Evolutionary conservation across 2,888 invertebrate species (phyloP).

Genomic region (Meta bourneti): DNA sequence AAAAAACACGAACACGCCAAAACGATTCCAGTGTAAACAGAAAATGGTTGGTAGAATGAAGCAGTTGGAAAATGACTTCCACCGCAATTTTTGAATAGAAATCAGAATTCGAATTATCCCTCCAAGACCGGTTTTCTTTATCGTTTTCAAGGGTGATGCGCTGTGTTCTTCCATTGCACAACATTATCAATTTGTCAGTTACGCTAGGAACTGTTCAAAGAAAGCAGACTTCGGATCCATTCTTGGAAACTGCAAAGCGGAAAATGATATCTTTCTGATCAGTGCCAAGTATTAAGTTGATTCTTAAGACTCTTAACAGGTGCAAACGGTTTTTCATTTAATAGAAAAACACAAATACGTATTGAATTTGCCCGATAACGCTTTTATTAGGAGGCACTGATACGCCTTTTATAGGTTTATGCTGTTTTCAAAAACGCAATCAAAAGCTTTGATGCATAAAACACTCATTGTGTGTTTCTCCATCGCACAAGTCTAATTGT

Average conservation of each 20-base stretch:
- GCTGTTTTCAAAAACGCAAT: too few relatives aligned
- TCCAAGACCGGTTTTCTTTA: slow-evolving; percentile 29
- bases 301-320: too few relatives aligned
- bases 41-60: neutral
- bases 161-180: neutral
- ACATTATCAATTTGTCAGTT: slow-evolving; percentile 30
- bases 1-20: neutral
- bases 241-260: slow-evolving; percentile 2
- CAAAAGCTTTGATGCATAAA: too few relatives aligned
- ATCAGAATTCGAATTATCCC: neutral
- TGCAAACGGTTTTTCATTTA: too few relatives aligned
- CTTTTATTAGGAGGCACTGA: too few relatives aligned
- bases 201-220: slow-evolving; percentile 2
- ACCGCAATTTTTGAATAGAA: neutral
- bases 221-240: neutral
- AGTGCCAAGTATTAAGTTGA: too few relatives aligned
- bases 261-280: neutral
- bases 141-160: neutral
- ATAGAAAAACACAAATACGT: too few relatives aligned
- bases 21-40: neutral
- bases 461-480: too few relatives aligned
- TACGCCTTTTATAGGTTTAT: too few relatives aligned
- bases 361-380: too few relatives aligned
- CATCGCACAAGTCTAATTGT: too few relatives aligned
- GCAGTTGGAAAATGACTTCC: neutral